Evolutionary conservation across 2,888 invertebrate species (phyloP), one percentile per base, ranked within the genome.

Genomic region (Parelbella ahira): DNA sequence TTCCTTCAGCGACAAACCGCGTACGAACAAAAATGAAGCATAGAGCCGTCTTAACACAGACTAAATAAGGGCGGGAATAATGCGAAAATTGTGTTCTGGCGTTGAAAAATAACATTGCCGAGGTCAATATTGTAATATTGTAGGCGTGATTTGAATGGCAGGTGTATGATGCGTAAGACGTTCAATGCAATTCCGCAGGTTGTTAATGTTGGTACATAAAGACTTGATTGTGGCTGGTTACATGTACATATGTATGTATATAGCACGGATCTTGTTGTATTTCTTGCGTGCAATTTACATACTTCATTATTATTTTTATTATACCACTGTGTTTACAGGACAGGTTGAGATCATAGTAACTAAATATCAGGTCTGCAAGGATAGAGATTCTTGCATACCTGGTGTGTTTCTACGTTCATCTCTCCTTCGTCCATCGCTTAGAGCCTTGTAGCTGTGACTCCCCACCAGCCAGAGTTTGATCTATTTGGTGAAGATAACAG

Each of bases 121-220:
- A n/a, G 33, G 27, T 25, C 41, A 28, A 41, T 41, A 33, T 41
- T 32, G 41, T 41, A 41, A 41, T 38, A 24, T 51, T 68, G 71
- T 67, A 76, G 73, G 76, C 73, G 76, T 76, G 71, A 75, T 77
- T 72, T 69, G 75, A 67, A 71, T 68, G 73, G 76, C 78, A 78
- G 78, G 76, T 78, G 78, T 68, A 68, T 63, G 66, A 56, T 57
- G 57, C 45, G 53, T 47, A 33, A 33, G 41, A 41, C 33, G 25
- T 39, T 51, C 49, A 44, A 57, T 62, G 43, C 33, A 60, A 33
- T 60, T 54, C 49, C 53, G 49, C 49, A 59, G 51, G 56, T 63
- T 66, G 68, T 60, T 64, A 65, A 69, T 68, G 68, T 68, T 71
- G 69, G 58, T 73, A 66, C 44, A 51, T 54, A 42, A 45, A 46